Evolutionary conservation across 2,113 vertebrate species (phyloP).

Genomic region (Speoplatyrhinus poulsoni): DNA sequence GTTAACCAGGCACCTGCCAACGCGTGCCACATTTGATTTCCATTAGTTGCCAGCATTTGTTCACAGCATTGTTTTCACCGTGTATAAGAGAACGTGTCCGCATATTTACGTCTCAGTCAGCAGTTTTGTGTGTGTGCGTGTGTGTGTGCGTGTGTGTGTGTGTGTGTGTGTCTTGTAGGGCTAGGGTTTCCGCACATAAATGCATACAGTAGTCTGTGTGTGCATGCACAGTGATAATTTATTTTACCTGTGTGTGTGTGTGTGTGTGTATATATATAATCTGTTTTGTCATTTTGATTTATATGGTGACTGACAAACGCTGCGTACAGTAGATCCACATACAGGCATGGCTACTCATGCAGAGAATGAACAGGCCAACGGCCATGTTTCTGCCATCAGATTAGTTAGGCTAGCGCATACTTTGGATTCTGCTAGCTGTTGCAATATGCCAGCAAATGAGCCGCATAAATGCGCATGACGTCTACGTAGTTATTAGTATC

Average conservation of each 20-base stretch:
- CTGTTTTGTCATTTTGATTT: slow-evolving; percentile 51
- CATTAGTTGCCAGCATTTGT: slow-evolving; percentile 25
- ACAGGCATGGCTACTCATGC: slow-evolving; percentile 10
- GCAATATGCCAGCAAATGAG: slow-evolving; percentile 61
- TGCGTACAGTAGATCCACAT: slow-evolving; percentile 15
- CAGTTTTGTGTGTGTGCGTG: slow-evolving; percentile 10
- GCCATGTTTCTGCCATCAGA: slow-evolving; percentile 16
- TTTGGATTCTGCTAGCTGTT: slow-evolving; percentile 43
- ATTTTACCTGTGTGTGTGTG: slow-evolving; percentile 27
- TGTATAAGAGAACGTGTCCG: slow-evolving; percentile 27
- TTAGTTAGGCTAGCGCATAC: slow-evolving; percentile 18
- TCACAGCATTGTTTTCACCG: slow-evolving; percentile 15
- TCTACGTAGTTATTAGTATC: slow-evolving; percentile 27
- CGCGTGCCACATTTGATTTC: slow-evolving; percentile 42
- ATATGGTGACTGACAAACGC: slow-evolving; percentile 44
- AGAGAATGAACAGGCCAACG: slow-evolving; percentile 12
- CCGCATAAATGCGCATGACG: slow-evolving; percentile 47
- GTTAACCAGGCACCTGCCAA: neutral
- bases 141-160: neutral
- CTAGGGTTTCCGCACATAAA: slow-evolving; percentile 38
- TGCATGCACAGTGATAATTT: slow-evolving; percentile 27
- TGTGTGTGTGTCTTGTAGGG: neutral
- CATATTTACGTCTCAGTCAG: slow-evolving; percentile 39
- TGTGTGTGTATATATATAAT: slow-evolving; percentile 24
- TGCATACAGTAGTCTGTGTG: slow-evolving; percentile 13